Percentiles rank a stretch among this genome's conserved stretches.
These are phyloP conservation scores for Galeopterus variegatus DNA, from an alignment of 2,113 vertebrate genomes.

Conservation along the genomic window DNA sequence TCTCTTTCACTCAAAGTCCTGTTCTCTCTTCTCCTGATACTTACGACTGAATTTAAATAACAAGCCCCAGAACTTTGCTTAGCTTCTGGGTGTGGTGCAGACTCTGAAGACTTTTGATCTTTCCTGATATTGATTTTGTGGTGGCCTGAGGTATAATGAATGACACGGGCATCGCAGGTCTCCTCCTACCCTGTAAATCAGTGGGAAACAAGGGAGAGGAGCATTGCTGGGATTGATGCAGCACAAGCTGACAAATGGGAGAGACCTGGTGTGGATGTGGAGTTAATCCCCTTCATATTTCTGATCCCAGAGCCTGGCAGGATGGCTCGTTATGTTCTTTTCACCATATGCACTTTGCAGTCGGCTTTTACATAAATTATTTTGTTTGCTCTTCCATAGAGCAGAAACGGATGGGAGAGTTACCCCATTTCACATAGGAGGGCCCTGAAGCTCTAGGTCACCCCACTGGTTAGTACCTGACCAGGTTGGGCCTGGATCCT, in stretches of 20 bases:
- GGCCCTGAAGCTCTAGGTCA: not conserved
- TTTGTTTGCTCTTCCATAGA: not conserved
- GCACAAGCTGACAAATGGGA: not conserved
- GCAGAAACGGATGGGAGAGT: not conserved
- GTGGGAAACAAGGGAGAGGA: not conserved
- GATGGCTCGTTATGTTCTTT: fast-evolving
- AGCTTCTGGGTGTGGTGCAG: not conserved
- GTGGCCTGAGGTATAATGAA: not conserved
- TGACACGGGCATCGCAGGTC: not conserved
- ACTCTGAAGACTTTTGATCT: not conserved
- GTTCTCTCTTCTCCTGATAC: not conserved
- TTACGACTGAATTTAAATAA: not conserved
- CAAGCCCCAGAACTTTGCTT: not conserved
- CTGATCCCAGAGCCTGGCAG: not conserved
- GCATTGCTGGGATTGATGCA: not conserved
- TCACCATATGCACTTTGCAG: not conserved
- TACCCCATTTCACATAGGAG: not conserved
- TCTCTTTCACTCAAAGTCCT: not conserved
- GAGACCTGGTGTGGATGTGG: not conserved
- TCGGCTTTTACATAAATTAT: not conserved
- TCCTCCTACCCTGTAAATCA: not conserved
- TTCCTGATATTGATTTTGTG: constrained; percentile 51
- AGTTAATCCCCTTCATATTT: not conserved
- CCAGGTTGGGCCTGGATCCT: not conserved
- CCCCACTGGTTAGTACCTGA: not conserved